Evolutionary conservation across 2,797 vertebrate species (phyloP).

Genomic region (Aphelocoma californica): DNA sequence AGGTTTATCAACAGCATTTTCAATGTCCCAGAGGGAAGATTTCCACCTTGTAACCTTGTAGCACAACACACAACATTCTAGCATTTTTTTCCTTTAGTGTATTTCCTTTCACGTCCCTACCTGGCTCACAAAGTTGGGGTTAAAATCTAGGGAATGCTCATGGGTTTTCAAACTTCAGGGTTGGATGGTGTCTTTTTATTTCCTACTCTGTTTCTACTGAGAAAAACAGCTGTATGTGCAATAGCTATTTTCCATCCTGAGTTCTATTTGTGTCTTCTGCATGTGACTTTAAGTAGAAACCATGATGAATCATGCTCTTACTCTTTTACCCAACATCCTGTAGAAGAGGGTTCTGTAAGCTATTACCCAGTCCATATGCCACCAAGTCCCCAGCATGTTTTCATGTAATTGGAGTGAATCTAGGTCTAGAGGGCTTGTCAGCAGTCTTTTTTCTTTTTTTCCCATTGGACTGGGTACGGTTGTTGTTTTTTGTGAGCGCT

Average conservation of each 20-base stretch:
- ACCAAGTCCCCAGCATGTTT: background rate
- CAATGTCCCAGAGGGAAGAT: background rate
- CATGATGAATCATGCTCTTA: background rate
- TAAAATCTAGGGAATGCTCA: background rate
- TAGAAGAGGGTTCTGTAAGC: background rate
- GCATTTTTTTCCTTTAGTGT: background rate
- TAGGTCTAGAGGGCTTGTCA: background rate
- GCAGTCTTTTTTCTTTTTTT: background rate
- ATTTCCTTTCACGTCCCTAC: background rate
- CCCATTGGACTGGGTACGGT: accelerated
- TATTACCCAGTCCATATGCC: background rate
- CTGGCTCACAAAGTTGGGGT: background rate
- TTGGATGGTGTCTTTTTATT: background rate
- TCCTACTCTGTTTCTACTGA: background rate
- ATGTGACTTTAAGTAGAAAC: background rate
- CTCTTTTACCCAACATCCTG: background rate
- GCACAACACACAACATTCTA: background rate
- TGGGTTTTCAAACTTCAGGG: background rate
- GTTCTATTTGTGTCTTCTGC: conserved; percentile 11
- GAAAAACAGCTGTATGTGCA: background rate
- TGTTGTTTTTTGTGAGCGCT: background rate
- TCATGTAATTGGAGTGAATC: background rate
- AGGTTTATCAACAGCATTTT: background rate
- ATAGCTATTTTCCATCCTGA: conserved; percentile 7
- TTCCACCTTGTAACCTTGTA: background rate